Conservation (phyloP, 2,113 vertebrate genomes). For the Gavialis gangeticus region DNA sequence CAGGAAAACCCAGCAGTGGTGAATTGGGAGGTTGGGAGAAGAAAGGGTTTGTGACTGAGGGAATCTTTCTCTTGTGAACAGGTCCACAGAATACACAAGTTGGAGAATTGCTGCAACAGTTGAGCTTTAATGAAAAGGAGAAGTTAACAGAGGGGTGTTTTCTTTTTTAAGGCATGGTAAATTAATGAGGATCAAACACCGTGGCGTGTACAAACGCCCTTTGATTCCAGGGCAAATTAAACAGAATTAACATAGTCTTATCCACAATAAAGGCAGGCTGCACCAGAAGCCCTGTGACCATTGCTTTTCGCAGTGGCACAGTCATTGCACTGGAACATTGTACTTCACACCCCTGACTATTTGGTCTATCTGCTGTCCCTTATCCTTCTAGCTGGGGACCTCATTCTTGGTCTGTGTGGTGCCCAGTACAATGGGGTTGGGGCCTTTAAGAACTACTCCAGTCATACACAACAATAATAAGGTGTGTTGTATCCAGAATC, state of each 20-base stretch:
- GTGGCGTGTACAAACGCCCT: neutral
- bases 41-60: accelerated
- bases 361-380: neutral
- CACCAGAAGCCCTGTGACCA: neutral
- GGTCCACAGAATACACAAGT: neutral
- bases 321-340: neutral
- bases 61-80: accelerated
- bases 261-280: neutral
- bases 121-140: neutral
- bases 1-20: neutral
- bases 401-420: neutral
- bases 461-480: neutral
- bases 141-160: neutral
- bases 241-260: neutral
- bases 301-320: neutral
- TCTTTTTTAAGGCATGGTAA: neutral
- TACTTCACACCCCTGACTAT: neutral
- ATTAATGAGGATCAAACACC: no score
- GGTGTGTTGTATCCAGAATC: neutral
- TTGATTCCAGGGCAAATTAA: neutral
- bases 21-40: accelerated
- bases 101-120: neutral
- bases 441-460: neutral
- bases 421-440: neutral
- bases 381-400: neutral